These are phyloP conservation scores for Formica exsecta DNA, from an alignment of 1,140 invertebrate genomes.

Conservation along the genomic window DNA sequence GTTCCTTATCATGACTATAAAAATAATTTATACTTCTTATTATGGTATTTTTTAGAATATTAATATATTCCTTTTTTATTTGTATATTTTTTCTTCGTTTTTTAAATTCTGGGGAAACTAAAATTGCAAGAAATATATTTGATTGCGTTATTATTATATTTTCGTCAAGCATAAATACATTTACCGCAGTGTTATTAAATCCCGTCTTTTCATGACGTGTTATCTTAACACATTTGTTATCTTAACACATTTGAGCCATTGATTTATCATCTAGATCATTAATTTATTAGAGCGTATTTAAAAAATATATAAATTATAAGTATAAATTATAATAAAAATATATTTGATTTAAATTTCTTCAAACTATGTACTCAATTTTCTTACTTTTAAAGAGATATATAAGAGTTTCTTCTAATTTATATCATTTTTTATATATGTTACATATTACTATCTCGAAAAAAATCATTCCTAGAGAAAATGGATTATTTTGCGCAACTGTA, in stretches of 20 bases:
- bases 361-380: background rate
- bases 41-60: background rate
- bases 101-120: too few species aligned
- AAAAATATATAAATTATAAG: background rate
- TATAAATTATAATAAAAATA: background rate
- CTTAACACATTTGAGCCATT: background rate
- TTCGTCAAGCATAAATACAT: background rate
- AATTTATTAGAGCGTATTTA: background rate
- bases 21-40: constrained; percentile 9
- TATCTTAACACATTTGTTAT: background rate
- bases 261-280: background rate
- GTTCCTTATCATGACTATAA: background rate
- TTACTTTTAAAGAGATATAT: background rate
- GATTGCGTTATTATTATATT: background rate
- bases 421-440: background rate
- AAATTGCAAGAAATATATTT: background rate
- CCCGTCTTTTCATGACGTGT: background rate
- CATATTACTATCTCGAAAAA: background rate
- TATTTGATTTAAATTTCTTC: background rate
- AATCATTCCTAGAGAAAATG: background rate
- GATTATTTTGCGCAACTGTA: background rate
- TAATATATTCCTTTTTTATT: background rate
- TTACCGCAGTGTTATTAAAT: background rate
- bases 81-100: background rate
- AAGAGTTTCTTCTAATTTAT: background rate